Conservation (phyloP, 2,888 invertebrate genomes). For the Caenorhabditis drosophilae region DNA sequence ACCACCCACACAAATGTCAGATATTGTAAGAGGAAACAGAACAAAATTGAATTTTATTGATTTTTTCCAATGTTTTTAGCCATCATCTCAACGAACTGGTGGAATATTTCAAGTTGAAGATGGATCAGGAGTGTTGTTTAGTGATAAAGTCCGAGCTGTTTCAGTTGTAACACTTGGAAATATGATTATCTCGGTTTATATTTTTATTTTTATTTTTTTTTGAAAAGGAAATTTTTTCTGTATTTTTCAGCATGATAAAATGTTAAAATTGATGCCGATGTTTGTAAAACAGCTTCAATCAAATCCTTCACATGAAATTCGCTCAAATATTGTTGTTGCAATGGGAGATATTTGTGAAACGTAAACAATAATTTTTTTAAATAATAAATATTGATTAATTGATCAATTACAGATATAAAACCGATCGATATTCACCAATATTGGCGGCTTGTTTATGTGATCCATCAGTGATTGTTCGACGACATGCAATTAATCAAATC, state of each 20-base stretch:
- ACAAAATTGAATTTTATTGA: too few relatives aligned
- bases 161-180: conserved; percentile 20
- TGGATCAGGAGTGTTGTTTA: conserved; percentile 13
- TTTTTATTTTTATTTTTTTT: background rate
- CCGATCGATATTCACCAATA: conserved; percentile 22
- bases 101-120: conserved; percentile 1
- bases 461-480: conserved; percentile 31
- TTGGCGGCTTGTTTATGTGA: conserved; percentile 28
- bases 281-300: conserved; percentile 22
- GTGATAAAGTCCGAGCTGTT: conserved; percentile 23
- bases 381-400: background rate
- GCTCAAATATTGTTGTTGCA: conserved; percentile 24
- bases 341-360: conserved; percentile 26
- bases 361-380: conserved; percentile 1
- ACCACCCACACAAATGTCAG: conserved; percentile 21
- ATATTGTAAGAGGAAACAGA: too few relatives aligned
- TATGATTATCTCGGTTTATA: conserved; percentile 23
- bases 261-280: conserved; percentile 27
- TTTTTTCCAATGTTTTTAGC: too few relatives aligned
- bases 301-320: conserved; percentile 31
- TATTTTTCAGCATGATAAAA: conserved; percentile 16
- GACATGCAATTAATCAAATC: conserved; percentile 34
- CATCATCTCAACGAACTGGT: conserved; percentile 9
- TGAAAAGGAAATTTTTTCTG: conserved; percentile 1
- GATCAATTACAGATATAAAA: conserved; percentile 13